Percentiles rank a stretch among this genome's conserved stretches.
phyloP scores from a whole-genome alignment of 2,888 invertebrate genomes.

The Agapostemon virescens region DNA sequence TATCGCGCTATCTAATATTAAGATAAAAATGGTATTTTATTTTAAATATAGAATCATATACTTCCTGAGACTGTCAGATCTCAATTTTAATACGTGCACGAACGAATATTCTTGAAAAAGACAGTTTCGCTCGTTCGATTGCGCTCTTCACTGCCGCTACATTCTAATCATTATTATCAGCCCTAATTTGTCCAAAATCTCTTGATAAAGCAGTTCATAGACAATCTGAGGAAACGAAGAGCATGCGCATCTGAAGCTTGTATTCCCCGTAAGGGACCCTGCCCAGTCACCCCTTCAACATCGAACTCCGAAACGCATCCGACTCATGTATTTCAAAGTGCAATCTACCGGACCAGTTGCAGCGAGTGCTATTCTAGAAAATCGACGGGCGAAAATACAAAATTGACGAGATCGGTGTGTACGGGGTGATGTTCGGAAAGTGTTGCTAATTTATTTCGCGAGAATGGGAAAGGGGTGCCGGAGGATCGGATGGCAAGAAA shows the following conservation, averaged over 20 bases:
- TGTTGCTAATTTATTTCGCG: conserved; percentile 8
- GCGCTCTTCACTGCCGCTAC: neutral
- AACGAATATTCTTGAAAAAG: neutral
- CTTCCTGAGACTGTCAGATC: neutral
- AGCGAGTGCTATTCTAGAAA: neutral
- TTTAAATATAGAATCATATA: neutral
- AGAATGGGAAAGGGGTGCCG: conserved; percentile 39
- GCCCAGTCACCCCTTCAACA: conserved; percentile 25
- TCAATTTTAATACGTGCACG: neutral
- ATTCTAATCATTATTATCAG: neutral
- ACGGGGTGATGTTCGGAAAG: neutral
- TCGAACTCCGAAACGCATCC: conserved; percentile 21
- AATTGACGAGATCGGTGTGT: neutral
- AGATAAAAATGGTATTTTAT: no score
- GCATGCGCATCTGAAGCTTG: conserved; percentile 35
- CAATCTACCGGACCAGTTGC: neutral
- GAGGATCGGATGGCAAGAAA: conserved; percentile 62
- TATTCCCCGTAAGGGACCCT: conserved; percentile 34
- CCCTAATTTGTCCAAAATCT: conserved; percentile 50
- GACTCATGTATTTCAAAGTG: neutral
- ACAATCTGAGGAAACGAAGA: neutral
- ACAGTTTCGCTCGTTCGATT: neutral
- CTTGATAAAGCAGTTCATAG: conserved; percentile 60
- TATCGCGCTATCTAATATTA: neutral
- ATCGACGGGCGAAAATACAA: neutral